Base-by-base conservation (phyloP, 1,140 invertebrate genomes). In the Cyclargus thomasi region DNA sequence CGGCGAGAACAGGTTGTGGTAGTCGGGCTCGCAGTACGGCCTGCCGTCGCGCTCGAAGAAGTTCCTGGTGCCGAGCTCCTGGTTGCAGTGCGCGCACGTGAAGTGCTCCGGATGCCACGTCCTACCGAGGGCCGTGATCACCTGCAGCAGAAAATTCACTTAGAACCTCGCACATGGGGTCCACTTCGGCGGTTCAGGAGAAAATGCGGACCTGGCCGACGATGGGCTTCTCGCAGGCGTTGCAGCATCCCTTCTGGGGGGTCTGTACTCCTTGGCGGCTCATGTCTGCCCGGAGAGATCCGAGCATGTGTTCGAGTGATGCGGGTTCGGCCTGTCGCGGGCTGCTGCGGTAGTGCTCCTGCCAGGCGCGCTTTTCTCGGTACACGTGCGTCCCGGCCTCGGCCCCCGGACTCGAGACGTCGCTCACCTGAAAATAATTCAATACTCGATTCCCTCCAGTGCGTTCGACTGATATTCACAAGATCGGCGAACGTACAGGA, bases 71-170 rank as follows among this genome's bases (percentile, higher is more conserved):
- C 98, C 99, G 72, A 99, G 91, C 88, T 99, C 97, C 80, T 98
- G 95, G 68, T 96, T 96, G 93, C 99, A 99, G 83, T 99, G 97
- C 66, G 95, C 96, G 92, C 99, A 99, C 4, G 95, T 97, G 91
- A 99, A 99, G 88, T 99, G 99, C 91, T 99, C 98, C 11, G 98
- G 98, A 91, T 99, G 99, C 98, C 98, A 99, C n/a, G 98, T 99
- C 90, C 98, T 97, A 23, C 98, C 99, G 74, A 99, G 83, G 0
- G 99, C 99, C 36, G 98, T 99, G 75, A 99, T 96, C 64, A 97
- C 96, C 93, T 95, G 92, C 39, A 77, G 68, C 67, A 81, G 68
- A 78, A 72, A 75, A 64, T 73, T 71, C 63, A 66, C 14, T 29
- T 59, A 57, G 55, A 20, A 21, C n/a, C 71, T 67, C n/a, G n/a